A percentile compares a stretch with the other conserved stretches of the same genome.
phyloP scores from a whole-genome alignment of 2,888 invertebrate species.

The Aelia acuminata region DNA sequence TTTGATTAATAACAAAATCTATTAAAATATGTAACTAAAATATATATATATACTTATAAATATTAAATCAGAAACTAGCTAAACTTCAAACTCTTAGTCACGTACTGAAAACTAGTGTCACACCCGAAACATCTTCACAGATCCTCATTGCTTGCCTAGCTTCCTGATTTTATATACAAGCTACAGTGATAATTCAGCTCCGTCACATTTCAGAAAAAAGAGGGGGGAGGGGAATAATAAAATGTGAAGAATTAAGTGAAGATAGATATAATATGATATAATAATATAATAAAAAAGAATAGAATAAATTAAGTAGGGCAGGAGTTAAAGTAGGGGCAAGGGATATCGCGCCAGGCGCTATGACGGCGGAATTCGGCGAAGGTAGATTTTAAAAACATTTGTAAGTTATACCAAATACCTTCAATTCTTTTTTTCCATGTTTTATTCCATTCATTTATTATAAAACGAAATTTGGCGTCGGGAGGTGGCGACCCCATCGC shows the following conservation, averaged over 20 bases:
- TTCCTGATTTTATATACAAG: slow-evolving; percentile 10
- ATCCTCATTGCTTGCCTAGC: not conserved
- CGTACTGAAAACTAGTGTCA: not conserved
- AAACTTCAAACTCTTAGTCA: not conserved
- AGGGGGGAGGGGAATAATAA: not conserved
- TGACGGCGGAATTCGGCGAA: too few species aligned
- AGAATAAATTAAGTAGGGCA: too few species aligned
- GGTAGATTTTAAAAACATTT: too few species aligned
- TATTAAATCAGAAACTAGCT: not conserved
- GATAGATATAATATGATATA: not conserved
- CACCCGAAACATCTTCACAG: not conserved
- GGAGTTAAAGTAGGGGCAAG: too few species aligned
- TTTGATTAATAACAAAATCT: too few species aligned
- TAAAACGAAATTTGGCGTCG: too few species aligned
- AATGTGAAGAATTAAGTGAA: not conserved
- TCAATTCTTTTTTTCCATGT: too few species aligned
- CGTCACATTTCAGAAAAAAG: not conserved
- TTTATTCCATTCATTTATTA: too few species aligned
- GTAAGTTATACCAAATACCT: too few species aligned
- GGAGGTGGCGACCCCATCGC: too few species aligned
- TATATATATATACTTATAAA: not conserved
- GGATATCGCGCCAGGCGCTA: too few species aligned
- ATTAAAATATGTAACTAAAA: too few species aligned
- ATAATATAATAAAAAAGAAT: not conserved
- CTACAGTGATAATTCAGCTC: not conserved